Percentiles rank a stretch among this genome's conserved stretches.
Evolutionary conservation across 2,113 vertebrate species (phyloP).

Genomic region (Gallinago media): DNA sequence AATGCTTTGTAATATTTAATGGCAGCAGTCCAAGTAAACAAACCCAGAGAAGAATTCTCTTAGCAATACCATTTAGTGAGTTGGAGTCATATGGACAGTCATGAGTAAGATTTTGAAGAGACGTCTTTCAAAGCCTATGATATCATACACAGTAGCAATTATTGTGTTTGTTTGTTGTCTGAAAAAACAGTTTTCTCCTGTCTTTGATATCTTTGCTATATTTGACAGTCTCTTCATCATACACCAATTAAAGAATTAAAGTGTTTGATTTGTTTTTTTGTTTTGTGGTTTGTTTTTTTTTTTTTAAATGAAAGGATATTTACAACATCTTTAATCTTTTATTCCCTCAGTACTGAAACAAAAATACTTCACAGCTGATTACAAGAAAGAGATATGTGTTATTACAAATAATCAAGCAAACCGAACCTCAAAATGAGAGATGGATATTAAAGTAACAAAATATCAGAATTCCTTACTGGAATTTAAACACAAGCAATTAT

Average conservation of each 20-base stretch:
- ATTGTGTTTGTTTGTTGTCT: neutral
- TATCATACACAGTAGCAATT: neutral
- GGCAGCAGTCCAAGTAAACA: neutral
- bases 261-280: accelerated
- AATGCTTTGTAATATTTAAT: neutral
- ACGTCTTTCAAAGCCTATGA: neutral
- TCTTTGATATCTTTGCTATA: neutral
- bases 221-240: neutral
- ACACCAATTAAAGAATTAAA: neutral
- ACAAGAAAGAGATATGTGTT: neutral
- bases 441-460: neutral
- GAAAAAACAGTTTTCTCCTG: neutral
- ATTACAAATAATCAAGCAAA: neutral
- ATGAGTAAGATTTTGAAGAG: neutral
- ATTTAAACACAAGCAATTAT: neutral
- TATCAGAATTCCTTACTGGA: neutral
- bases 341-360: neutral
- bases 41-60: neutral
- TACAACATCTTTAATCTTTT: neutral
- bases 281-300: too few species aligned
- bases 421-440: neutral
- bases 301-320: neutral
- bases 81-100: neutral
- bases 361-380: neutral
- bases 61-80: neutral